A percentile compares a stretch with the other conserved stretches of the same genome.
Conservation (phyloP, 35 echinoderm and acorn worm genomes). For the Nesometra sesokonis region DNA sequence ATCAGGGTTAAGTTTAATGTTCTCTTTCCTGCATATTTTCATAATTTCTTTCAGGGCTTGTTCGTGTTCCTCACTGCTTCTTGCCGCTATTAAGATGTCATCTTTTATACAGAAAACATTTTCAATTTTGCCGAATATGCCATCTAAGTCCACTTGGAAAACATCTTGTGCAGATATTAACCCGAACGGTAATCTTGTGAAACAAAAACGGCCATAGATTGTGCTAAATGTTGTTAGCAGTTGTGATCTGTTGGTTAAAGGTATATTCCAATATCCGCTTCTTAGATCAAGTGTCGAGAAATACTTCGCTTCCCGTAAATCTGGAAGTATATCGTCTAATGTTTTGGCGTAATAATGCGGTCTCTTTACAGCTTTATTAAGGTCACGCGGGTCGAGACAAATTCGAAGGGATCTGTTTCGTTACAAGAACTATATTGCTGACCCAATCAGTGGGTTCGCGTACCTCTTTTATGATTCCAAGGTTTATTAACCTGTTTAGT, state of each 20-base stretch:
- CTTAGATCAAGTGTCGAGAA: slow-evolving; percentile 24
- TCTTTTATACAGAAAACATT: slow-evolving; percentile 38
- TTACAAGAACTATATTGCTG: slow-evolving; percentile 21
- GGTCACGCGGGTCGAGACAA: slow-evolving; percentile 27
- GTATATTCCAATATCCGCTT: slow-evolving; percentile 29
- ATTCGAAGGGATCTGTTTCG: slow-evolving; percentile 25
- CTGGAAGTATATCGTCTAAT: slow-evolving; percentile 27
- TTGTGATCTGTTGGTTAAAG: not conserved
- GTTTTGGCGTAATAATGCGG: slow-evolving; percentile 40
- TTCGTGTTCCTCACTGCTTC: slow-evolving; percentile 24
- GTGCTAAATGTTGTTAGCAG: slow-evolving; percentile 24
- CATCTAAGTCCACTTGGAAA: slow-evolving; percentile 23
- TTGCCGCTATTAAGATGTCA: slow-evolving; percentile 30
- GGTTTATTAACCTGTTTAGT: slow-evolving; percentile 3
- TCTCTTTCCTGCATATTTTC: slow-evolving; percentile 2
- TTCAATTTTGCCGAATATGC: slow-evolving; percentile 12
- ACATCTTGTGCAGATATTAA: slow-evolving; percentile 28
- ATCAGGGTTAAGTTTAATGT: slow-evolving; percentile 25
- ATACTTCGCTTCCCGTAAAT: slow-evolving; percentile 6
- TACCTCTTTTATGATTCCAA: slow-evolving; percentile 32
- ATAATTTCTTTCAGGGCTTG: slow-evolving; percentile 13
- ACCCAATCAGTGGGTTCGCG: slow-evolving; percentile 35
- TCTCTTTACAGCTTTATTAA: slow-evolving; percentile 25
- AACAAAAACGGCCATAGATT: slow-evolving; percentile 25
- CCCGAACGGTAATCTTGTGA: slow-evolving; percentile 32